Conservation (phyloP, 2,888 invertebrate genomes). For the Cryptophagus acutangulus region DNA sequence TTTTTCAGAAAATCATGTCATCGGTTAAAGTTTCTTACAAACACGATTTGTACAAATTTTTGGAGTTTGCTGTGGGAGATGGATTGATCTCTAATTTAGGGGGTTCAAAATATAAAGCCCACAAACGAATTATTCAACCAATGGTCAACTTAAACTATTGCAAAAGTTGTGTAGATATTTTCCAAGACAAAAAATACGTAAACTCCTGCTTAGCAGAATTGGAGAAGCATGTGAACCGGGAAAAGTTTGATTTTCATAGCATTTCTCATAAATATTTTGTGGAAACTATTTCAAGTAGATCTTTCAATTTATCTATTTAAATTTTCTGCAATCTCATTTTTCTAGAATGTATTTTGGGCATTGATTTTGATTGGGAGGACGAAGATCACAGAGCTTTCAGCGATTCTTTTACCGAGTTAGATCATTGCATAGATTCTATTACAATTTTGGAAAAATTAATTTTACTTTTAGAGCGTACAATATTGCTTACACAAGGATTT, state of each 20-base stretch:
- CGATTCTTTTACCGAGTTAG: not conserved
- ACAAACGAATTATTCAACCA: slow-evolving; percentile 15
- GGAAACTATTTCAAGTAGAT: too few species aligned
- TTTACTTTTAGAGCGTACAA: not conserved
- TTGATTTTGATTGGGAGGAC: not conserved
- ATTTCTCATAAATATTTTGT: too few species aligned
- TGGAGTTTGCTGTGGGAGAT: slow-evolving; percentile 28
- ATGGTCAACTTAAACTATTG: slow-evolving; percentile 15
- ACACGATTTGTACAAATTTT: slow-evolving; percentile 28
- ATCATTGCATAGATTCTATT: not conserved
- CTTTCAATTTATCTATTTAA: too few species aligned
- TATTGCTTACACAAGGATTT: slow-evolving; percentile 8
- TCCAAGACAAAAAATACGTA: not conserved
- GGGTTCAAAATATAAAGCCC: slow-evolving; percentile 6
- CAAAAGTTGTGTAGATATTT: not conserved
- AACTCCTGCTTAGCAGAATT: not conserved
- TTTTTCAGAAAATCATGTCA: slow-evolving; percentile 11
- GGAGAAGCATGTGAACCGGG: not conserved
- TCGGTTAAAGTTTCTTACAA: slow-evolving; percentile 27
- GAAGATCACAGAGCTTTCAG: not conserved
- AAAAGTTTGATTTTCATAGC: too few species aligned
- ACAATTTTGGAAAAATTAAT: not conserved
- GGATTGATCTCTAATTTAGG: slow-evolving; percentile 26
- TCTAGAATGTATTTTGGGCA: not conserved
- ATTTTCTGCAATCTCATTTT: too few species aligned